A percentile compares a stretch with the other conserved stretches of the same genome.
These are phyloP conservation scores for Andrena flavipes DNA, from an alignment of 2,888 invertebrate species.

Conservation along the genomic window DNA sequence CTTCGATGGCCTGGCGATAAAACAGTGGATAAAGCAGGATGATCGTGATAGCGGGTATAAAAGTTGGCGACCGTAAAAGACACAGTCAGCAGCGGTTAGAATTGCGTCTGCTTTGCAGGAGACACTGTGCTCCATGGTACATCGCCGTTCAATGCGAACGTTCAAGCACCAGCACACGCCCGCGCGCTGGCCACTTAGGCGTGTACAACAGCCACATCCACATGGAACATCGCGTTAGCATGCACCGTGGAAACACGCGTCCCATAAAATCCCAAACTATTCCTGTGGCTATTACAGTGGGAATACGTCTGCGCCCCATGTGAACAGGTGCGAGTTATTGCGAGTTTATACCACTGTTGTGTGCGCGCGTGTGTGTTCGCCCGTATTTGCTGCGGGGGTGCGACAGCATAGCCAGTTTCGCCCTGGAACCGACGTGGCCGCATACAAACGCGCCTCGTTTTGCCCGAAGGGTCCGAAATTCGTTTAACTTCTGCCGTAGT, in stretches of 20 bases:
- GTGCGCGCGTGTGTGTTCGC: background rate
- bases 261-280: slow-evolving; percentile 60
- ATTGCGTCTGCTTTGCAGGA: background rate
- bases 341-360: slow-evolving; percentile 50
- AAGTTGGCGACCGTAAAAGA: slow-evolving; percentile 2
- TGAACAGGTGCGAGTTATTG: slow-evolving; percentile 65
- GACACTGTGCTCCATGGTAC: background rate
- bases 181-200: background rate
- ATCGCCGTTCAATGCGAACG: background rate
- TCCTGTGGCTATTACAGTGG: slow-evolving; percentile 47
- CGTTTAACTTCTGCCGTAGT: slow-evolving; percentile 2
- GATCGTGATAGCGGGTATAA: background rate
- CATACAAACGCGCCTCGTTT: background rate
- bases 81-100: slow-evolving; percentile 2
- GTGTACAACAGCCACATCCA: background rate
- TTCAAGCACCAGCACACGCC: background rate
- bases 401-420: background rate
- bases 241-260: slow-evolving; percentile 30
- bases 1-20: background rate
- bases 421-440: slow-evolving; percentile 20
- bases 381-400: background rate
- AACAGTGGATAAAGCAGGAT: background rate
- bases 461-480: slow-evolving; percentile 15
- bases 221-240: slow-evolving; percentile 11
- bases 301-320: slow-evolving; percentile 42